A percentile compares a stretch with the other conserved stretches of the same genome.
These are phyloP conservation scores for Spinus pinus DNA, from an alignment of 2,797 vertebrate species.

Conservation along the genomic window DNA sequence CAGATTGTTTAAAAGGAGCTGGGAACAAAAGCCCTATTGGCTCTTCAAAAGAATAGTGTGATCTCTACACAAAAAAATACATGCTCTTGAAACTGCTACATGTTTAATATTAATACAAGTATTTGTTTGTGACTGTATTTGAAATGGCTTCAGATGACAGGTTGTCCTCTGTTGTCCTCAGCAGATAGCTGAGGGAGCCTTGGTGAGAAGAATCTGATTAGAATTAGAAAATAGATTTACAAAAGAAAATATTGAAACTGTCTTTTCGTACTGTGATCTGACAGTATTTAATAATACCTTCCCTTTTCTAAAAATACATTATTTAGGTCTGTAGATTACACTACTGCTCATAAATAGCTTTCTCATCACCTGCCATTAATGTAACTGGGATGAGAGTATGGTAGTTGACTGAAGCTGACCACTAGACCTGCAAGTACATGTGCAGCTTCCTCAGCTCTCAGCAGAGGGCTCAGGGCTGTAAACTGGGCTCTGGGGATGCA, in stretches of 20 bases:
- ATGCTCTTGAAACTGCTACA: not conserved
- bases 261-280: not conserved
- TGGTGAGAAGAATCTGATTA: not conserved
- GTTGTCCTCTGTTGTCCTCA: conserved; percentile 38
- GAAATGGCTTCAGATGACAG: conserved; percentile 17
- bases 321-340: not conserved
- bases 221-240: not conserved
- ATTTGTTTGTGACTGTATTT: conserved; percentile 47
- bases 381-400: not conserved
- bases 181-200: not conserved
- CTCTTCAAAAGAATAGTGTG: conserved; percentile 42
- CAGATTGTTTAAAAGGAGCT: conserved; percentile 28
- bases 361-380: not conserved
- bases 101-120: conserved; percentile 51
- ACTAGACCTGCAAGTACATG: not conserved
- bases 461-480: not conserved
- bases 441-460: not conserved
- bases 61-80: not conserved
- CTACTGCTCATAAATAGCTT: not conserved
- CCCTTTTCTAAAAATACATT: not conserved
- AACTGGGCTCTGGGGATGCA: not conserved
- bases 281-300: not conserved
- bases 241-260: conserved; percentile 23
- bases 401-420: not conserved
- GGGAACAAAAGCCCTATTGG: conserved; percentile 27